These are phyloP conservation scores for Dendroctonus ponderosae DNA, from an alignment of 1,140 invertebrate species.

Conservation along the genomic window DNA sequence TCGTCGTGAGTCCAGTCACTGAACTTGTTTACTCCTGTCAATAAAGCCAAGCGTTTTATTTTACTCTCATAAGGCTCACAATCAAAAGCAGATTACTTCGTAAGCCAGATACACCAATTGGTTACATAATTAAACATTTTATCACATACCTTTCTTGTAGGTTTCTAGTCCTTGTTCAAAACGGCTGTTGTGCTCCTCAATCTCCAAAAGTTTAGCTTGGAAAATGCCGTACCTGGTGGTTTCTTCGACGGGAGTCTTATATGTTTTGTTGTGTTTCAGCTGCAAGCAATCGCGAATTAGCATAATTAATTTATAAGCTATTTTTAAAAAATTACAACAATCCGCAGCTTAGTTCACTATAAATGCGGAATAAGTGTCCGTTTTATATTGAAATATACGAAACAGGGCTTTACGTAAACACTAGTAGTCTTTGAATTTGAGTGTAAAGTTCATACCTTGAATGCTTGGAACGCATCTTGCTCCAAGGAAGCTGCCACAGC, in stretches of 20 bases:
- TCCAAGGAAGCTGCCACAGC: constrained; percentile 5
- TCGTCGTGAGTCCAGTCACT: constrained; percentile 82
- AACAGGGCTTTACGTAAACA: no score
- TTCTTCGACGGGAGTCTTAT: constrained; percentile 60
- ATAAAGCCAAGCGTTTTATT: not conserved
- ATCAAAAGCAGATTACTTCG: not conserved
- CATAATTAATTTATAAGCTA: not conserved
- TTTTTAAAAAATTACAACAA: not conserved
- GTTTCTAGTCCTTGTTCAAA: constrained; percentile 62
- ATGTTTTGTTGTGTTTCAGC: constrained; percentile 17
- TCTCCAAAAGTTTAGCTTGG: constrained; percentile 77
- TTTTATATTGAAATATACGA: no score
- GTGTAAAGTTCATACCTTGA: no score
- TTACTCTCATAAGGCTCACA: no score
- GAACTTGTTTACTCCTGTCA: constrained; percentile 73
- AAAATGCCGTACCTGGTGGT: constrained; percentile 79
- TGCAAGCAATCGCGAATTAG: not conserved
- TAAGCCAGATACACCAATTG: not conserved
- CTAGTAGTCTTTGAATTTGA: no score
- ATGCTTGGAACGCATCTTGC: no score
- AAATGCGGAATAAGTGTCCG: no score
- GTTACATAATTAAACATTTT: not conserved
- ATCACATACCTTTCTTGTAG: constrained; percentile 54
- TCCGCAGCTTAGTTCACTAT: no score
- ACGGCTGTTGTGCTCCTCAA: constrained; percentile 78